Evolutionary conservation across 2,888 invertebrate species (phyloP), one percentile per base, ranked within the genome.

Genomic region (Antheraea assamensis): DNA sequence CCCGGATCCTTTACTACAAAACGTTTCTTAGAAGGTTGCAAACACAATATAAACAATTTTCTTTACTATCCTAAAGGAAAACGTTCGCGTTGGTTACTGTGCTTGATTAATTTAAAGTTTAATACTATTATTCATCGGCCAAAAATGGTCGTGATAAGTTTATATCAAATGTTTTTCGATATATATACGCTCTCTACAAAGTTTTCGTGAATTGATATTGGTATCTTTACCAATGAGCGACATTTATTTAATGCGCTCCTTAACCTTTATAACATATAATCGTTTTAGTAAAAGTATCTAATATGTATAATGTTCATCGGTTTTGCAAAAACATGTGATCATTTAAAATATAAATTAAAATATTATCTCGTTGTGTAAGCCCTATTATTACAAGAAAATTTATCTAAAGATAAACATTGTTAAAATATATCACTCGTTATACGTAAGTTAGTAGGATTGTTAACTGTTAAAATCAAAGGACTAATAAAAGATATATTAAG

Each of bases 21-120:
- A 73, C 74, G 75, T 75, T 78, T 75, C 75, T 73, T 70, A 61
- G 74, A 71, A 70, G 74, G 70, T n/a, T 72, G 75, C 70, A 75
- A 79, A 75, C 78, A 74, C 61, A 72, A 72, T 76, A 77, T 78
- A 79, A 82, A 80, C 79, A 81, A 76, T 79, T 78, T 74, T 47
- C 72, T 35, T 75, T 75, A 71, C 73, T 75, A 70, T 73, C 74
- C 73, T 58, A 74, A 71, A 58, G 71, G 66, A 72, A 74, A 71
- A 72, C 49, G 24, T 30, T 42, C 30, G 30, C 42, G 42, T n/a
- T 68, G 7, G 21, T 68, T 68, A 68, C 21, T 35, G 64, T n/a
- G n/a, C n/a, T n/a, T n/a, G n/a, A n/a, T n/a, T n/a, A 66, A 66
- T 66, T 17, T 66, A 66, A 13, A 15, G 27, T 27, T 30, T 15